A percentile compares a stretch with the other conserved stretches of the same genome.
Evolutionary conservation across 2,113 vertebrate genomes (phyloP).

Genomic region (Myiozetetes cayanensis): DNA sequence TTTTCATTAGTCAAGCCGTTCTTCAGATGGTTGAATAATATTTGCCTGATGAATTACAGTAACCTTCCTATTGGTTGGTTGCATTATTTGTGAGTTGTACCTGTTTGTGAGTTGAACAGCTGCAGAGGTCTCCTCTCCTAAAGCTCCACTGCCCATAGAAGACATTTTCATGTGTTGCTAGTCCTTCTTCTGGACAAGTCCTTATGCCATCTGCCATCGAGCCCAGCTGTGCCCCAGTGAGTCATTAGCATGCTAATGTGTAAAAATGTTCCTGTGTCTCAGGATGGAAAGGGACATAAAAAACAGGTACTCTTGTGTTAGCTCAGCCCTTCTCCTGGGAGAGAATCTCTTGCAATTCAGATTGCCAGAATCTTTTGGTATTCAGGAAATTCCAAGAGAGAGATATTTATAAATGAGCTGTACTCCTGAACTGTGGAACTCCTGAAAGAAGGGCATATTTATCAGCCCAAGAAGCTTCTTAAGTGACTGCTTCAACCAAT

Average conservation of each 20-base stretch:
- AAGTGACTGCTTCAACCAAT: background rate
- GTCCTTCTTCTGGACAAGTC: background rate
- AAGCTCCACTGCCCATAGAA: background rate
- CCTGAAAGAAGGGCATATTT: background rate
- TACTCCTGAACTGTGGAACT: background rate
- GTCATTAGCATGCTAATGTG: background rate
- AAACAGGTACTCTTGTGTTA: background rate
- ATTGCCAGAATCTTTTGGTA: background rate
- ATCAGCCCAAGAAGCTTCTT: background rate
- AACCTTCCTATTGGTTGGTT: background rate
- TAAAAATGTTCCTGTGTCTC: background rate
- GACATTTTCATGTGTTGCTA: background rate
- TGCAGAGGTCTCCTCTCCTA: background rate
- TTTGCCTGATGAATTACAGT: constrained; percentile 12
- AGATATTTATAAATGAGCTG: background rate
- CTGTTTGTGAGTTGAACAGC: background rate
- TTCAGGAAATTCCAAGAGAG: background rate
- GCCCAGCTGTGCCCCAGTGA: background rate
- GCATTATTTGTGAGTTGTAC: background rate
- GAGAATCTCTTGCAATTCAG: background rate
- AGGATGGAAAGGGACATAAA: background rate
- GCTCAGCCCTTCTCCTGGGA: background rate
- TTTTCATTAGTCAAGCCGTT: constrained; percentile 4
- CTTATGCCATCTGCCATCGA: background rate
- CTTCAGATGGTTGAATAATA: constrained; percentile 38